Percentiles rank a stretch among this genome's conserved stretches.
phyloP scores from a whole-genome alignment of 2,113 vertebrate genomes.

The Gasterosteus nipponicus region DNA sequence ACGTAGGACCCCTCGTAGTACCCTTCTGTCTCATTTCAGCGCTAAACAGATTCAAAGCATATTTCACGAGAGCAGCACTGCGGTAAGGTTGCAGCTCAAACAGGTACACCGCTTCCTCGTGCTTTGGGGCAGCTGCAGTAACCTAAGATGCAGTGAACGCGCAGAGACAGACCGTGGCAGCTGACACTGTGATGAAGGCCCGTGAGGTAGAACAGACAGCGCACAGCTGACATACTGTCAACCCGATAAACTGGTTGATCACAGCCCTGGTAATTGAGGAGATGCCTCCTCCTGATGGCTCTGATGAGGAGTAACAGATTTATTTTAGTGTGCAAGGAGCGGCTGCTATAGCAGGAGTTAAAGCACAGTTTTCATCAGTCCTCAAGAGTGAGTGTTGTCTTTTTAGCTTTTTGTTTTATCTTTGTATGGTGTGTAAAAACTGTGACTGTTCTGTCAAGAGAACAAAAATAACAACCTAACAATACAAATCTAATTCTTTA shows the following conservation, averaged over 20 bases:
- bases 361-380: constrained; percentile 8
- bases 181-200: constrained; percentile 58
- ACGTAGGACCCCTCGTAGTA: background rate
- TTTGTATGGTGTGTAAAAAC: background rate
- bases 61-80: background rate
- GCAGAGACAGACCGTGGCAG: constrained; percentile 60
- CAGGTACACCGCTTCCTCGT: constrained; percentile 88
- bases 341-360: background rate
- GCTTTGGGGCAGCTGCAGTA: constrained; percentile 86
- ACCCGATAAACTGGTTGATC: constrained; percentile 40
- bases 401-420: constrained; percentile 1
- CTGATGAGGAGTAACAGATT: constrained; percentile 25
- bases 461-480: background rate
- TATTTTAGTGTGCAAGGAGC: constrained; percentile 13
- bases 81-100: constrained; percentile 86
- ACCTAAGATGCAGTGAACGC: constrained; percentile 84
- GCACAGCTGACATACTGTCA: constrained; percentile 63
- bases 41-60: background rate
- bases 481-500: background rate
- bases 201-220: constrained; percentile 36
- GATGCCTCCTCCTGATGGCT: constrained; percentile 32
- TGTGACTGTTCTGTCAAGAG: background rate
- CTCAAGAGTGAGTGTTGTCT: background rate
- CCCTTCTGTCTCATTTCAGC: background rate
- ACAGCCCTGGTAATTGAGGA: constrained; percentile 37